Conservation (phyloP, 2,888 invertebrate genomes). For the Gymnocheta viridis region DNA sequence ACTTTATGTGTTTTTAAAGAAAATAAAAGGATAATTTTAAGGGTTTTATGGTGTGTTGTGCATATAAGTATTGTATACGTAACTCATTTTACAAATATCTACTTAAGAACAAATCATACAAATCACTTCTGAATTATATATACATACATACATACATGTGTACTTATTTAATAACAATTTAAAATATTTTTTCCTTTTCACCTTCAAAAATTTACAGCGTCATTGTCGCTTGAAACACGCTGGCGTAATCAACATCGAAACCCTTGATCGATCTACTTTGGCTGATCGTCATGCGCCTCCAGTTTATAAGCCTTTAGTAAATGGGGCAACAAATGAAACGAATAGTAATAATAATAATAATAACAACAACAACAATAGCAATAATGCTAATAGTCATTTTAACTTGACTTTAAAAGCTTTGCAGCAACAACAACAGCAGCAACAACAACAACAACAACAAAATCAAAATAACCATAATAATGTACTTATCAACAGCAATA, state of each 20-base stretch:
- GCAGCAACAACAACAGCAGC: constrained; percentile 65
- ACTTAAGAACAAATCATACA: background rate
- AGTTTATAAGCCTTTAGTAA: constrained; percentile 79
- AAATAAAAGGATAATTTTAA: constrained; percentile 6
- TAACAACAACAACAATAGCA: constrained; percentile 34
- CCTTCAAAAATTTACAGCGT: constrained; percentile 83
- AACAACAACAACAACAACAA: constrained; percentile 67
- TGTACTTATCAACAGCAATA: constrained; percentile 68
- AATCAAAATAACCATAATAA: constrained; percentile 49
- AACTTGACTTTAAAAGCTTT: constrained; percentile 71
- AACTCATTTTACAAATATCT: constrained; percentile 27
- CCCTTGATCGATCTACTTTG: constrained; percentile 79
- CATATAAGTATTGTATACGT: background rate
- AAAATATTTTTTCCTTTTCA: background rate
- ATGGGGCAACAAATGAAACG: constrained; percentile 75
- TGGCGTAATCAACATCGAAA: constrained; percentile 88
- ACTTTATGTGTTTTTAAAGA: background rate
- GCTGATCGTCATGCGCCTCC: constrained; percentile 74
- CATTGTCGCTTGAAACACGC: constrained; percentile 91
- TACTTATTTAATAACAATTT: background rate
- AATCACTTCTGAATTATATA: background rate
- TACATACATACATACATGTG: too few relatives aligned
- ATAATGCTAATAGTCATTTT: constrained; percentile 50
- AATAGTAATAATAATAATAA: constrained; percentile 64
- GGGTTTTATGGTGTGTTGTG: constrained; percentile 61